Evolutionary conservation across 1,140 invertebrate species (phyloP).

Genomic region (Chrysomallon squamiferum): DNA sequence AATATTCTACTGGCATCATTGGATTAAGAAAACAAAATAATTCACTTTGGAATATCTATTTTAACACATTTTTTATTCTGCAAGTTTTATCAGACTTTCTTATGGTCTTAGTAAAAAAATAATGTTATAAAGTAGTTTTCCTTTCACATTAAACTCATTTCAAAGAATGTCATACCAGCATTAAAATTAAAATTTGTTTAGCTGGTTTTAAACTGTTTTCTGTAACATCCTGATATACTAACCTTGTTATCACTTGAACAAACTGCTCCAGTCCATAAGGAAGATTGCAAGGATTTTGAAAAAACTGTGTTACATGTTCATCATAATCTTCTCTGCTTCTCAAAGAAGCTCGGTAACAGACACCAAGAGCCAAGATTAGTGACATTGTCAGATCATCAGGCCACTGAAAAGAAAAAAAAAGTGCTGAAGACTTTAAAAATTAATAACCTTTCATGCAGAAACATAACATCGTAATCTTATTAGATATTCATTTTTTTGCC

Average conservation of each 20-base stretch:
- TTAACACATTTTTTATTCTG: too few species aligned
- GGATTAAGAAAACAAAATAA: too few species aligned
- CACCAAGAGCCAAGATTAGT: slow-evolving; percentile 39
- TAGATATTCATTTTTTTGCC: too few species aligned
- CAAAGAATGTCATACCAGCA: too few species aligned
- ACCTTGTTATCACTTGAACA: slow-evolving; percentile 28
- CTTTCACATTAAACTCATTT: too few species aligned
- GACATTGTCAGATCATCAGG: slow-evolving; percentile 28
- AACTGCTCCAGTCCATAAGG: slow-evolving; percentile 21
- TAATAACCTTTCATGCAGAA: background rate
- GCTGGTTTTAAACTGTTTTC: slow-evolving; percentile 1
- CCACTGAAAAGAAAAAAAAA: background rate
- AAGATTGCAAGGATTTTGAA: slow-evolving; percentile 17
- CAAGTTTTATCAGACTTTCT: too few species aligned
- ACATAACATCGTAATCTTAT: background rate
- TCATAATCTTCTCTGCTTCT: slow-evolving; percentile 31
- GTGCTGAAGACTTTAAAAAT: background rate
- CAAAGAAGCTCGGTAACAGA: slow-evolving; percentile 48
- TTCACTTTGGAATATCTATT: too few species aligned
- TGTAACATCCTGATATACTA: slow-evolving; percentile 6
- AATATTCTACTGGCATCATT: too few species aligned
- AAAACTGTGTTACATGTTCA: slow-evolving; percentile 18
- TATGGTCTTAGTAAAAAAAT: too few species aligned
- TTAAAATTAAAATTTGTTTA: too few species aligned
- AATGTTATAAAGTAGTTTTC: too few species aligned